Base-by-base conservation (phyloP, 2,888 invertebrate genomes). In the Dichetophora obliterata region DNA sequence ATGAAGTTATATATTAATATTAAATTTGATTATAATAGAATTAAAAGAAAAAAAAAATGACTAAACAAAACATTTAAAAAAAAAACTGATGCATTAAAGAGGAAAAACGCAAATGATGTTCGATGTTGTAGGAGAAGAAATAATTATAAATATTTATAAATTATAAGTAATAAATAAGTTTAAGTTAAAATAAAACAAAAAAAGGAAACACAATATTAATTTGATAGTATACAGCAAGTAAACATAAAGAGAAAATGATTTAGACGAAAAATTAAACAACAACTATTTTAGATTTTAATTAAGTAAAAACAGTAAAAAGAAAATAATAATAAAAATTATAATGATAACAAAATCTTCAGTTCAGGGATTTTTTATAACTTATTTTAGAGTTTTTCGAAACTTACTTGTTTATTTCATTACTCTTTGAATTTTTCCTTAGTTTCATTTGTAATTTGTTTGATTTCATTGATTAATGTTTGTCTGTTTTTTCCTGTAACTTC, bases 1-100 rank as follows among this genome's bases (percentile, higher is more conserved):
- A 98, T 90, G 97, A 98, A 93, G 98, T 98, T 86, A 93, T 96
- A 90, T 96, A 96, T 91, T 96, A 91, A 85, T 78, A 16, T 66
- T 75, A 71, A 76, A 76, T 68, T 79, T 69, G 74, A 61, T 76
- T 78, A 76, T 73, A 76, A 75, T 78, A 78, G 69, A 79, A 76
- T 77, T 75, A 77, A 73, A 37, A 66, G 75, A 59, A 76, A 73
- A 77, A 43, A 63, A 70, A 74, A 54, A 66, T n/a, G n/a, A n/a
- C n/a, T n/a, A 9, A 61, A 74, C 19, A 74, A 54, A 34, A 71
- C 48, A 75, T 52, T 66, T 24, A 57, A 77, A 68, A 57, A 75
- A 27, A 19, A 59, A 68, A 71, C 52, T 63, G 63, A 48, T 63
- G 70, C 65, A 76, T 50, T 9, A 11, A n/a, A 75, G 37, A 14